A percentile compares a stretch with the other conserved stretches of the same genome.
Conservation (phyloP, 2,797 vertebrate species). For the Myotis findleyi region DNA sequence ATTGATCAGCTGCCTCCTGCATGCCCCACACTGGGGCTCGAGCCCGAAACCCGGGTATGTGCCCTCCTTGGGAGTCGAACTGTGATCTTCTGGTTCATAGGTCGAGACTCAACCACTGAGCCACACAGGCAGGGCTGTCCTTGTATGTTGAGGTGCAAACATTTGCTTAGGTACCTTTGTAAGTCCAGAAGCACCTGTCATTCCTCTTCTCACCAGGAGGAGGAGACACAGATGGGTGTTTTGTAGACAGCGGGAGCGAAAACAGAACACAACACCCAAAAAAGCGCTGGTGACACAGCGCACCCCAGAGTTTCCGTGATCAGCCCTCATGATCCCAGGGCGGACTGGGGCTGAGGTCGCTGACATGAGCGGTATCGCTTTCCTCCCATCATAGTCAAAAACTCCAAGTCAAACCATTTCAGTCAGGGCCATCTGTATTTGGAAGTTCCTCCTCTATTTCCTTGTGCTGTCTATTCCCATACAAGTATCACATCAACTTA, state of each 20-base stretch:
- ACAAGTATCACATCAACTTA: background rate
- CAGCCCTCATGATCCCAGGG: background rate
- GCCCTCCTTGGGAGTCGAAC: too few species aligned
- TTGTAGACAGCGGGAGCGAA: background rate
- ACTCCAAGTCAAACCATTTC: background rate
- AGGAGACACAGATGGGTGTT: background rate
- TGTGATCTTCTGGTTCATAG: too few species aligned
- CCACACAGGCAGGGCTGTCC: too few species aligned
- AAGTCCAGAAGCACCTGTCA: background rate
- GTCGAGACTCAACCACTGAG: too few species aligned
- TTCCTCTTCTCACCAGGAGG: background rate
- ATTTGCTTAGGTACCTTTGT: background rate
- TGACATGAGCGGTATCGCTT: background rate
- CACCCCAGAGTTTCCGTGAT: too few species aligned
- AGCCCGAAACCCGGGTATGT: too few species aligned
- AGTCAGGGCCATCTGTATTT: background rate
- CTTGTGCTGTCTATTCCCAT: background rate
- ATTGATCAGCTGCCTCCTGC: too few species aligned
- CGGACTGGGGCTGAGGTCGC: background rate
- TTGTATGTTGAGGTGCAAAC: background rate
- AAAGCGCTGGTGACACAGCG: too few species aligned
- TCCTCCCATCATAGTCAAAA: background rate
- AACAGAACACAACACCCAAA: background rate
- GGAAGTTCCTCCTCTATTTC: background rate
- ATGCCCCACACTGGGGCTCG: too few species aligned